phyloP scores from a whole-genome alignment of 1,140 invertebrate genomes.

The Brachionus plicatilis region DNA sequence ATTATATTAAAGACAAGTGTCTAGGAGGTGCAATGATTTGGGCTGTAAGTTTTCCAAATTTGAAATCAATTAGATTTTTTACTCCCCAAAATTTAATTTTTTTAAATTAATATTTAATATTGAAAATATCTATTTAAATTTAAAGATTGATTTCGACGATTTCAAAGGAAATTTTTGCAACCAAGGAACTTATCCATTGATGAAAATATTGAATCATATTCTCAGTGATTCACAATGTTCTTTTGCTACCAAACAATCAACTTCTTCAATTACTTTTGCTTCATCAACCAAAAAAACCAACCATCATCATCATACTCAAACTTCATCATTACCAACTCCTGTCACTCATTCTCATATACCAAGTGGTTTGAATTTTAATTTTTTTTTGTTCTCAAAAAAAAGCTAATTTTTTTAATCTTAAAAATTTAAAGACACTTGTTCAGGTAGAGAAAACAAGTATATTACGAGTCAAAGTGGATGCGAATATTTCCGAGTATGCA shows the following conservation, averaged over 20 bases:
- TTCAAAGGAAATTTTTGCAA: conserved; percentile 64
- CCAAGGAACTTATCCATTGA: conserved; percentile 74
- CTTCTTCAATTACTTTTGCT: background rate
- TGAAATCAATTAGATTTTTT: background rate
- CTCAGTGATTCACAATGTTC: conserved; percentile 2
- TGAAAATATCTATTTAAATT: background rate
- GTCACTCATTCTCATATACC: background rate
- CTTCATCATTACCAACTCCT: background rate
- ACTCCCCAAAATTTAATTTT: background rate
- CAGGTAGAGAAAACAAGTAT: background rate
- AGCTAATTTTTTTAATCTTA: background rate
- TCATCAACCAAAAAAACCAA: background rate
- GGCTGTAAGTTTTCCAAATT: conserved; percentile 42
- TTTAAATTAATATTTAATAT: background rate
- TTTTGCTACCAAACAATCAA: background rate
- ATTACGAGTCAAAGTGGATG: background rate
- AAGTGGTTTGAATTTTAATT: background rate
- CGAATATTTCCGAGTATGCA: background rate
- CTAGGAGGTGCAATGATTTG: conserved; percentile 39
- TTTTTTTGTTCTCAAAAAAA: background rate
- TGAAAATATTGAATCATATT: conserved; percentile 70
- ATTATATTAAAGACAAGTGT: conserved; percentile 24
- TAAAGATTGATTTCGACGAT: conserved; percentile 45
- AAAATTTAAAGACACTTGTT: background rate
- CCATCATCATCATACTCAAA: background rate